Evolutionary conservation across 2,113 vertebrate species (phyloP).

Genomic region (Willisornis vidua): DNA sequence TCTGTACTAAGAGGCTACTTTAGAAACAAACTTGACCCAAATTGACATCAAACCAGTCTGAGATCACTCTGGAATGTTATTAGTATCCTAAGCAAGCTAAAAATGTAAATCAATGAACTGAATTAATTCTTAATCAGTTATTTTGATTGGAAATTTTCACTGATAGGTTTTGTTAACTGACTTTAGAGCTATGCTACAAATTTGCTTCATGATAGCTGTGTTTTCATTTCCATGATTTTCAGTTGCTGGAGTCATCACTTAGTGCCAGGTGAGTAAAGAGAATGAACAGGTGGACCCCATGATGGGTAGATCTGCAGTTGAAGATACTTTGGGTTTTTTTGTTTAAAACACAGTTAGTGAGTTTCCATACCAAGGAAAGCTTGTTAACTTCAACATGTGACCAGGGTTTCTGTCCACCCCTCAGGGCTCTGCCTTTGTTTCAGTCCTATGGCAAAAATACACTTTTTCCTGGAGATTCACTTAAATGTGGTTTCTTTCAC

Average conservation of each 20-base stretch:
- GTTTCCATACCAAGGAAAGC: background rate
- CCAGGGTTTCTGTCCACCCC: background rate
- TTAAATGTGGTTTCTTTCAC: background rate
- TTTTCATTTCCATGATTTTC: background rate
- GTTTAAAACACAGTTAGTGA: background rate
- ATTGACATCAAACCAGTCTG: background rate
- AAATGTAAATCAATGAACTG: background rate
- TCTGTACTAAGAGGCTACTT: background rate
- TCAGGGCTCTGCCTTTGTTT: background rate
- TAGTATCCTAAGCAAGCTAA: background rate
- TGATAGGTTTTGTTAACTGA: background rate
- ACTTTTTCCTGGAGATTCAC: background rate
- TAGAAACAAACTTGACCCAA: background rate
- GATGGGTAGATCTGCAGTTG: background rate
- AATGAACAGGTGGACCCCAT: background rate
- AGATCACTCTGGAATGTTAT: background rate
- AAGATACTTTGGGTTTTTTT: background rate
- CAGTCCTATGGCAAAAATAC: background rate
- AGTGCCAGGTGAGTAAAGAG: background rate
- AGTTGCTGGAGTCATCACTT: background rate
- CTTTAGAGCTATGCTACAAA: background rate
- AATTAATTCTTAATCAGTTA: background rate
- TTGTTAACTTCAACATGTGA: background rate
- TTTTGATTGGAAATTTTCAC: background rate
- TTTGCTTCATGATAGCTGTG: background rate